A percentile compares a stretch with the other conserved stretches of the same genome.
These are phyloP conservation scores for Sorex araneus DNA, from an alignment of 2,113 vertebrate genomes.

Conservation along the genomic window DNA sequence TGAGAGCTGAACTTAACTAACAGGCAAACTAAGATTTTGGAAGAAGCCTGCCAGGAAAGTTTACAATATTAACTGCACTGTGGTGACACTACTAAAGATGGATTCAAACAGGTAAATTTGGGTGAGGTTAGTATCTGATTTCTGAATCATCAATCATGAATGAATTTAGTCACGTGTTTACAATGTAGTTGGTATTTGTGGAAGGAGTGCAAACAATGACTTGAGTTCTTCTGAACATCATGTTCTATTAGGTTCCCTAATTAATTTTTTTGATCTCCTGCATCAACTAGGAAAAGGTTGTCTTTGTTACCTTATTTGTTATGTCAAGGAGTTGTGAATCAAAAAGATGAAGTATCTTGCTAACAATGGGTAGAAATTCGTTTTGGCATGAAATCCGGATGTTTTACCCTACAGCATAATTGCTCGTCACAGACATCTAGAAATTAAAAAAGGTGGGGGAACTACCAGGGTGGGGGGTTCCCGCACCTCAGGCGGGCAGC, in stretches of 20 bases:
- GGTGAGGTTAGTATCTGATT: constrained; percentile 21
- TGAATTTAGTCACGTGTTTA: background rate
- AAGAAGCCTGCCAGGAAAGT: background rate
- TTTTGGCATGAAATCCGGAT: constrained; percentile 16
- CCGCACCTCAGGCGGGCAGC: too few relatives aligned
- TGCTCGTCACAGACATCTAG: constrained; percentile 2
- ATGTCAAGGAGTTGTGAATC: background rate
- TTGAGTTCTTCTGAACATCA: background rate
- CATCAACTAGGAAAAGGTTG: background rate
- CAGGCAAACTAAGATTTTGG: background rate
- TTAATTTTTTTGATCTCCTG: background rate
- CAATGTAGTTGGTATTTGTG: constrained; percentile 23
- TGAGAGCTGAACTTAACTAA: constrained; percentile 56
- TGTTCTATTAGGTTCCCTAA: background rate
- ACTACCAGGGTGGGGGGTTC: too few relatives aligned
- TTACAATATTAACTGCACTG: background rate
- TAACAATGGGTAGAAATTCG: background rate
- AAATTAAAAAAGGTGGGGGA: constrained; percentile 32
- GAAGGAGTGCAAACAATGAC: background rate
- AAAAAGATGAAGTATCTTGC: constrained; percentile 1
- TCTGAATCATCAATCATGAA: constrained; percentile 17
- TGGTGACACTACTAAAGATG: background rate
- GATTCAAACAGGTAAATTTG: background rate
- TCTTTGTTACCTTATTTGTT: constrained; percentile 30
- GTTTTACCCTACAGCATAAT: background rate